Evolutionary conservation across 2,113 vertebrate species (phyloP).

Genomic region (Sorex fumeus): DNA sequence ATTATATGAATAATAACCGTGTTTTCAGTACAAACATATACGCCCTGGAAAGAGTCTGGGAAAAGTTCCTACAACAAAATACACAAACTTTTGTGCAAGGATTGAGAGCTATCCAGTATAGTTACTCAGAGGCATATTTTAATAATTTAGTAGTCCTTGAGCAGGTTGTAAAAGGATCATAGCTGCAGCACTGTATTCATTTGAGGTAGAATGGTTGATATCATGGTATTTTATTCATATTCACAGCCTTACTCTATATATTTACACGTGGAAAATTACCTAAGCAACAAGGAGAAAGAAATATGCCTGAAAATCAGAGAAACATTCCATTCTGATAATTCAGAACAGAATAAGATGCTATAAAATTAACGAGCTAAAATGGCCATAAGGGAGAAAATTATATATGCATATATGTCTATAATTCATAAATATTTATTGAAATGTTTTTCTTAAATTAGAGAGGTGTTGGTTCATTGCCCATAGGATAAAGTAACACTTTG

Average conservation of each 20-base stretch:
- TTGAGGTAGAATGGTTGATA: slow-evolving; percentile 31
- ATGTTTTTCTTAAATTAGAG: slow-evolving; percentile 57
- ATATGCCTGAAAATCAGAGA: slow-evolving; percentile 52
- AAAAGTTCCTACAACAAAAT: slow-evolving; percentile 43
- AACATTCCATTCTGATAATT: slow-evolving; percentile 57
- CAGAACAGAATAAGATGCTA: slow-evolving; percentile 53
- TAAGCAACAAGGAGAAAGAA: slow-evolving; percentile 59
- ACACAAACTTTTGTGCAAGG: slow-evolving; percentile 11
- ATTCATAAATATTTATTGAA: neutral
- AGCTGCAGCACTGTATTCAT: slow-evolving; percentile 48
- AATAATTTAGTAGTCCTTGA: slow-evolving; percentile 43
- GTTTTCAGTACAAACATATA: slow-evolving; percentile 64
- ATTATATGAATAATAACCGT: slow-evolving; percentile 31
- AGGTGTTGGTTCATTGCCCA: slow-evolving; percentile 65
- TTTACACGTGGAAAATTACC: slow-evolving; percentile 50
- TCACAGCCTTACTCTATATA: slow-evolving; percentile 23
- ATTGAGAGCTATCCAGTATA: neutral
- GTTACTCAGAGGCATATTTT: slow-evolving; percentile 54
- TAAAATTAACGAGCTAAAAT: slow-evolving; percentile 57
- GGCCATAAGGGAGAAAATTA: neutral
- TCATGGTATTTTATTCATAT: slow-evolving; percentile 63
- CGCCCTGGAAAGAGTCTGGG: neutral
- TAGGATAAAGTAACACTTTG: slow-evolving; percentile 74
- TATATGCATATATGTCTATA: neutral
- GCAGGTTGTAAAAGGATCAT: slow-evolving; percentile 55